phyloP scores from a whole-genome alignment of 2,888 invertebrate genomes.

The Mimachlamys varia region DNA sequence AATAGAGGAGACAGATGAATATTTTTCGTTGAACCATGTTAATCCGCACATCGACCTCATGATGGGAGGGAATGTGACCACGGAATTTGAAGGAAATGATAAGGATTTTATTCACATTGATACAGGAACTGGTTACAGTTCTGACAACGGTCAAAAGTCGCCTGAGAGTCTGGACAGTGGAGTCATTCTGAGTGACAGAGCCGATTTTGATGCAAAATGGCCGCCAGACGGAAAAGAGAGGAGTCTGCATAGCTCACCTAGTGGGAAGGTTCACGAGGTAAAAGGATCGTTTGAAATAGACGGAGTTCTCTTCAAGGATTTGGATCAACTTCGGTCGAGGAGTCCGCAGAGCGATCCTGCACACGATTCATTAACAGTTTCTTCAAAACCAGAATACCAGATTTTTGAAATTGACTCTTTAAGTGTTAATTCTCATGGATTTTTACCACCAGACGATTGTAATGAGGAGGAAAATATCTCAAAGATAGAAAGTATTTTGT shows the following conservation, averaged over 20 bases:
- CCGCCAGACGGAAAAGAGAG: neutral
- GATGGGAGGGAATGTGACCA: constrained; percentile 38
- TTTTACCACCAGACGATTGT: neutral
- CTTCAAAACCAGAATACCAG: neutral
- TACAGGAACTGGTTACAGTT: neutral
- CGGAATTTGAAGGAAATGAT: neutral
- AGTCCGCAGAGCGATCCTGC: neutral
- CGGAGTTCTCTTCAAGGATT: neutral
- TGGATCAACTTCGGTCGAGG: neutral
- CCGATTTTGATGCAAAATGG: constrained; percentile 32
- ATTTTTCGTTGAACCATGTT: neutral
- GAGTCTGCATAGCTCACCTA: neutral
- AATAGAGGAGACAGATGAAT: neutral
- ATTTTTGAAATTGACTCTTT: neutral
- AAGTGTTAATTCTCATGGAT: constrained; percentile 9
- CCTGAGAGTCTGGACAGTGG: constrained; percentile 4
- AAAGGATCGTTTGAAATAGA: constrained; percentile 23
- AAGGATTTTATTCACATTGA: constrained; percentile 12
- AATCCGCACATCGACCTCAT: constrained; percentile 25
- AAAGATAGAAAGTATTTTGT: neutral
- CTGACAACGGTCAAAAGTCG: neutral
- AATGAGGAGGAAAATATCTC: neutral
- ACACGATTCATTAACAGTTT: neutral
- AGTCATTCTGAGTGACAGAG: neutral
- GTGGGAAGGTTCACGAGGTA: neutral